Base-by-base conservation (phyloP, 2,113 vertebrate genomes). In the Nothocercus julius region DNA sequence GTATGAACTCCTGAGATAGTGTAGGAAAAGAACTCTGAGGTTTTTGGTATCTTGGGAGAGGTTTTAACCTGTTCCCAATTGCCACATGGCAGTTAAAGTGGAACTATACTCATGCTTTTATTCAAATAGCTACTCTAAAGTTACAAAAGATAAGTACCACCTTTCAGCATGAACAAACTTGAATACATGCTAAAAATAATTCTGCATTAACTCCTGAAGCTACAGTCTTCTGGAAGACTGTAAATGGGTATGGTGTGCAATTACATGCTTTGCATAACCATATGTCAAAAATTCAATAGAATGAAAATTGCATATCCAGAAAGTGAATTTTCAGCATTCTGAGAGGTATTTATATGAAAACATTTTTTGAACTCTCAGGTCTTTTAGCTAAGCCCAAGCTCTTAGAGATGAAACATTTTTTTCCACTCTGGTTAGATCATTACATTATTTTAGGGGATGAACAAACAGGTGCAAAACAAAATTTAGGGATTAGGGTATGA, bases 121-220 rank as follows among this genome's bases (percentile, higher is more conserved):
- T 97, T 97, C 97, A 97, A 97, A 97, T 94, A 90, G 69, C 94
- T 87, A 90, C 96, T 96, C 92, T 93, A 96, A 97, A 97, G 97
- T 97, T 95, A 96, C 97, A 97, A 95, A 95, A 96, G 97, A 97
- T 97, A 97, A 97, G 85, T 97, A 95, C 97, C 70, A 97, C 97
- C 97, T 97, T 97, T 97, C 97, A 97, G 75, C 79, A 62, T 95
- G 96, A 97, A 97, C 92, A 97, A 97, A 97, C 97, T 95, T 97
- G 95, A 97, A 97, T 97, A 94, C 84, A 76, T 84, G 45, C 96
- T 97, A 97, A 97, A 97, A 97, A 97, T 97, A 97, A 95, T 85
- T 58, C 67, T 42, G 74, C 74, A 24, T 96, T 97, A 97, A 95
- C 89, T 96, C 95, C 87, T 89, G 87, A 81, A 93, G 92, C 74